Percentiles rank a stretch among this genome's conserved stretches.
phyloP scores from a whole-genome alignment of 1,140 invertebrate species.

The Orchestia grillus region DNA sequence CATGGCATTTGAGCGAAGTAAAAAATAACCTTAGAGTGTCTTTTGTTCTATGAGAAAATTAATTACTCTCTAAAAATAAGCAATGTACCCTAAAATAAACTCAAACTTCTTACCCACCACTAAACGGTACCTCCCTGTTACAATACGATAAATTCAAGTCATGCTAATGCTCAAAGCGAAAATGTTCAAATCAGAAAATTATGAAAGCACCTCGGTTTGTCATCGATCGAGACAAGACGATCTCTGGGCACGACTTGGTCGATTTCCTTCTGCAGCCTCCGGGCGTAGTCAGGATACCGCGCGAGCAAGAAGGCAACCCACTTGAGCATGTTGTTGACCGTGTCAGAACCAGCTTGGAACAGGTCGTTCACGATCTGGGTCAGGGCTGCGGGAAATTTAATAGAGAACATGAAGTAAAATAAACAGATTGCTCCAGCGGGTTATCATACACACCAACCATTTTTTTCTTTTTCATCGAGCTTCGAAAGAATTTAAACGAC shows the following conservation, averaged over 20 bases:
- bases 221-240: neutral
- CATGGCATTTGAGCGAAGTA: too few relatives aligned
- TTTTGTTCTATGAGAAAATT: too few relatives aligned
- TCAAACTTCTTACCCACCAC: too few relatives aligned
- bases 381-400: neutral
- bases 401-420: neutral
- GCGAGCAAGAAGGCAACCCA: neutral
- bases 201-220: slow-evolving; percentile 18
- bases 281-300: neutral
- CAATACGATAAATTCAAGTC: too few relatives aligned
- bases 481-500: neutral
- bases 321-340: neutral
- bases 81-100: too few relatives aligned
- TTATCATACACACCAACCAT: neutral
- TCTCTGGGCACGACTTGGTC: slow-evolving; percentile 47
- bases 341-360: slow-evolving; percentile 5
- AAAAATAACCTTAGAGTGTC: too few relatives aligned
- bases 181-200: too few relatives aligned
- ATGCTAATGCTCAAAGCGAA: too few relatives aligned
- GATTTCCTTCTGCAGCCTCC: slow-evolving; percentile 13
- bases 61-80: too few relatives aligned
- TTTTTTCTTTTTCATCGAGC: neutral
- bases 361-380: slow-evolving; percentile 14
- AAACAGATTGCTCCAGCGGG: neutral
- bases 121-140: too few relatives aligned